A percentile compares a stretch with the other conserved stretches of the same genome.
Conservation (phyloP, 2,888 invertebrate genomes). For the Ditula angustiorana region DNA sequence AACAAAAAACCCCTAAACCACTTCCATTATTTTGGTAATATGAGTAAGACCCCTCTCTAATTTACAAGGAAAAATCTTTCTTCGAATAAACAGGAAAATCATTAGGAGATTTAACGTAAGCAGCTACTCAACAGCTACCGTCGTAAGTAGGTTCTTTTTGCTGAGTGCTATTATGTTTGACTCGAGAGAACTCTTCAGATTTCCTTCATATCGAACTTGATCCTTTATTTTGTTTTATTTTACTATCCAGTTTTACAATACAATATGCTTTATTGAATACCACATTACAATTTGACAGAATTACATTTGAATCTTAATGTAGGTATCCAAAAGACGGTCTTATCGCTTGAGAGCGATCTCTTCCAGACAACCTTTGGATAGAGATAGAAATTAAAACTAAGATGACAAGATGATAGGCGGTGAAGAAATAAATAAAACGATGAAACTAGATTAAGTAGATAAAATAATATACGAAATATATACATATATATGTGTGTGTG, state of each 20-base stretch:
- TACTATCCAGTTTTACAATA: not conserved
- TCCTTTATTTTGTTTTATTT: not conserved
- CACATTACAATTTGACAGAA: no score
- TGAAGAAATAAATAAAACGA: no score
- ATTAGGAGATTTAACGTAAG: conserved; percentile 30
- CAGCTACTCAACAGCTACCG: conserved; percentile 15
- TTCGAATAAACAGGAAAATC: conserved; percentile 25
- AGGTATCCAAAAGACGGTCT: no score
- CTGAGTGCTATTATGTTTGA: conserved; percentile 27
- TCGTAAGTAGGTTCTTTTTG: conserved; percentile 20
- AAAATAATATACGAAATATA: no score
- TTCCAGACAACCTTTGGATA: no score
- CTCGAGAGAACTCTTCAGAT: not conserved
- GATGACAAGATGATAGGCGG: no score
- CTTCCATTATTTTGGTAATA: not conserved
- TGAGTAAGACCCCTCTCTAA: conserved; percentile 12
- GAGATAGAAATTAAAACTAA: no score
- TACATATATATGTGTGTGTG: no score
- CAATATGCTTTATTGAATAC: no score
- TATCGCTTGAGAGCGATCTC: no score
- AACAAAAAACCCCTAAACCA: not conserved
- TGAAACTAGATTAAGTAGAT: no score
- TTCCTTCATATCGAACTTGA: conserved; percentile 15
- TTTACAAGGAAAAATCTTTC: conserved; percentile 15
- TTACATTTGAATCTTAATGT: no score